These are phyloP conservation scores for Meles meles DNA, from an alignment of 2,113 vertebrate species.

Conservation along the genomic window DNA sequence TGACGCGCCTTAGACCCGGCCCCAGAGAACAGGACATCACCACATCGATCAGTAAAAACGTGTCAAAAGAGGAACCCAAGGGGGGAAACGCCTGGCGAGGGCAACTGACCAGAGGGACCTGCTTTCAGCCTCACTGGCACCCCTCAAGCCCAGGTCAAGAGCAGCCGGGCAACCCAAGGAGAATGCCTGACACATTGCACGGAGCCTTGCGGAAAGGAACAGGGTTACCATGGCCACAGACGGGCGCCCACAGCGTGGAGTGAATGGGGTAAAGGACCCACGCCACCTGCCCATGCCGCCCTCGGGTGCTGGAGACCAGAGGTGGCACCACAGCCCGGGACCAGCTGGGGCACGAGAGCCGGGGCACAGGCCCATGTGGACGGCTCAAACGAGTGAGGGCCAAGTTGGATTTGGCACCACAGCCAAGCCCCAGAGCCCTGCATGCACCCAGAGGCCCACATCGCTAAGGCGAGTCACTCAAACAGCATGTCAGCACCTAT, in stretches of 20 bases:
- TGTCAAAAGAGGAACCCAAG: too few species aligned
- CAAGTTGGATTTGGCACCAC: accelerated
- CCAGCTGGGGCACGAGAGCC: too few species aligned
- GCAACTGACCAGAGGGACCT: too few species aligned
- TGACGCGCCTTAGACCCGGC: not conserved
- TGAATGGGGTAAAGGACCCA: not conserved
- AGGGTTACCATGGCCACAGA: accelerated
- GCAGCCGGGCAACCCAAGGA: not conserved
- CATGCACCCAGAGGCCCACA: not conserved
- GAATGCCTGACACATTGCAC: not conserved
- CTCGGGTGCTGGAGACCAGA: not conserved
- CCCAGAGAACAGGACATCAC: not conserved
- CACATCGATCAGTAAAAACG: not conserved
- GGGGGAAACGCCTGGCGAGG: too few species aligned
- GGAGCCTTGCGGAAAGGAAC: not conserved
- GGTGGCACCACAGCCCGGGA: not conserved
- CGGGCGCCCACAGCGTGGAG: not conserved
- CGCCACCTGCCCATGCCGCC: not conserved
- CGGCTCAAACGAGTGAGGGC: accelerated
- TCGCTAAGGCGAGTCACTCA: too few species aligned
- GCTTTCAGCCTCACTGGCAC: not conserved
- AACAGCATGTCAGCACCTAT: not conserved
- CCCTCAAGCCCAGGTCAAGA: not conserved
- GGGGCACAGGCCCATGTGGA: not conserved
- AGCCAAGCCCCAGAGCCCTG: not conserved